Conservation (phyloP, 2,113 vertebrate species). For the Beaufortia kweichowensis region DNA sequence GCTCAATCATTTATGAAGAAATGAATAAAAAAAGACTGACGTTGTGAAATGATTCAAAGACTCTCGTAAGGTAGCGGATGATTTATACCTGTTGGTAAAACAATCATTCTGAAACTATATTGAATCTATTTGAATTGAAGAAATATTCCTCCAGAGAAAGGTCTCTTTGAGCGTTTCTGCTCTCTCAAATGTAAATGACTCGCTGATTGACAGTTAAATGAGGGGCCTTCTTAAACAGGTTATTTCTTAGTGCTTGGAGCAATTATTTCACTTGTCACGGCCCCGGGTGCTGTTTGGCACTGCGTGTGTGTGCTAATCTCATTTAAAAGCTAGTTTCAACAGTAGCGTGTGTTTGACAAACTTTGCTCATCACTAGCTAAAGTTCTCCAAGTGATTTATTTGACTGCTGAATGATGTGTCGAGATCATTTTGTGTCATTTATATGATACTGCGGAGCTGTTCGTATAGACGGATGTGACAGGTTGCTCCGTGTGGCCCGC, state of each 20-base stretch:
- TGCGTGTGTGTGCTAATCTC: constrained; percentile 2
- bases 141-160: not conserved
- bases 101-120: not conserved
- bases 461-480: not conserved
- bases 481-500: no score
- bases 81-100: constrained; percentile 14
- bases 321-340: constrained; percentile 30
- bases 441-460: not conserved
- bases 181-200: constrained; percentile 31
- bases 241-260: constrained; percentile 26
- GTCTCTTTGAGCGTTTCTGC: constrained; percentile 5
- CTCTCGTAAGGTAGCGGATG: not conserved
- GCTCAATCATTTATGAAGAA: not conserved
- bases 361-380: no score
- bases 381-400: constrained; percentile 21
- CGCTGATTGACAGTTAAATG: constrained; percentile 35
- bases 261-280: constrained; percentile 7
- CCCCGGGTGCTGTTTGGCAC: constrained; percentile 12
- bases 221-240: constrained; percentile 38
- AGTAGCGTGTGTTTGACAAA: constrained; percentile 64
- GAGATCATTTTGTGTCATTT: not conserved
- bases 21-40: not conserved
- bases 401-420: constrained; percentile 7
- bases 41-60: not conserved
- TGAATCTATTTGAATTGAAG: constrained; percentile 16